Conservation (phyloP, 2,888 invertebrate species). For the Tetramorium bicarinatum region DNA sequence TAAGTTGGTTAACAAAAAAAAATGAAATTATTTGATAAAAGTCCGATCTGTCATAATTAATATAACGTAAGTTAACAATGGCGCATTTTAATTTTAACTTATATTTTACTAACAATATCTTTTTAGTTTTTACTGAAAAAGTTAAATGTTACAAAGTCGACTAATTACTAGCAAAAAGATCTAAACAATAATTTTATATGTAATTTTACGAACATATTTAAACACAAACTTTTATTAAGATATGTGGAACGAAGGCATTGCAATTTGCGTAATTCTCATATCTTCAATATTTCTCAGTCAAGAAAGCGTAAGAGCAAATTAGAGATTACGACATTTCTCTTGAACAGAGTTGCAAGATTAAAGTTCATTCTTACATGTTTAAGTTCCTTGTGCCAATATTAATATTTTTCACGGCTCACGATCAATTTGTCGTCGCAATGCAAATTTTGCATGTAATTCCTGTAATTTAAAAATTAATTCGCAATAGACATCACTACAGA, state of each 20-base stretch:
- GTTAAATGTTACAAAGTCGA: background rate
- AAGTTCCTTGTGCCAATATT: background rate
- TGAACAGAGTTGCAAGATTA: constrained; percentile 79
- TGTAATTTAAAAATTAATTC: background rate
- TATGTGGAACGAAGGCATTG: background rate
- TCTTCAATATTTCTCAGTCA: background rate
- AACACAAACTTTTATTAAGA: background rate
- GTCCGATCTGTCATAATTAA: background rate
- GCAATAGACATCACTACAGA: background rate
- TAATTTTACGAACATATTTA: background rate
- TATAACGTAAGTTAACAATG: background rate
- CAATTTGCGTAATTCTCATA: background rate
- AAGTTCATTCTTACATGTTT: constrained; percentile 73
- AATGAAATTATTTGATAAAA: background rate
- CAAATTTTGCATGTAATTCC: background rate
- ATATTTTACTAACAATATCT: background rate
- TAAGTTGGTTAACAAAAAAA: background rate
- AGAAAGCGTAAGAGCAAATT: constrained; percentile 26
- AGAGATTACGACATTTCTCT: constrained; percentile 47
- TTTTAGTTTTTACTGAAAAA: background rate
- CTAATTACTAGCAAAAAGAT: background rate
- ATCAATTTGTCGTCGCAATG: background rate
- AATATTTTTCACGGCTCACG: constrained; percentile 3
- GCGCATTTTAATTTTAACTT: background rate
- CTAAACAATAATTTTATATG: background rate